Conservation (phyloP, 2,888 invertebrate species). For the Aspidapion aeneum region DNA sequence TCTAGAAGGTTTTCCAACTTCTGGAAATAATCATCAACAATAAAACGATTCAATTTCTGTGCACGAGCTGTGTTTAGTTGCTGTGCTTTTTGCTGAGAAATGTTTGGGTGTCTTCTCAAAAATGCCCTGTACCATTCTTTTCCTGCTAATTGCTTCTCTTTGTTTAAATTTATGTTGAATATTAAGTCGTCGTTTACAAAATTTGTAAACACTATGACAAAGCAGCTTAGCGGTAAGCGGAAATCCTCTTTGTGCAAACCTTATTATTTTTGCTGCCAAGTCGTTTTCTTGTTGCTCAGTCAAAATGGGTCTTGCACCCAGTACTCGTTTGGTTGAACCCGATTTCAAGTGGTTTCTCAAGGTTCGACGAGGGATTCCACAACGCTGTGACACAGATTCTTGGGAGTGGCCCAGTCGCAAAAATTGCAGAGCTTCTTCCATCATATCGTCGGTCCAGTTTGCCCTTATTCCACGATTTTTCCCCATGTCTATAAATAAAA, state of each 20-base stretch:
- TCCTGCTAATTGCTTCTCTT: conserved; percentile 17
- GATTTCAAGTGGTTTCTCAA: neutral
- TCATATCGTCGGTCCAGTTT: neutral
- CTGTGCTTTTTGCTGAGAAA: conserved; percentile 24
- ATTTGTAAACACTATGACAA: conserved; percentile 17
- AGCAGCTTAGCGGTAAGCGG: conserved; percentile 18
- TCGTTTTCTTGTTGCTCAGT: neutral
- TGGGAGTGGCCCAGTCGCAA: neutral
- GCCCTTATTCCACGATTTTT: neutral
- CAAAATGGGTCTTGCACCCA: neutral
- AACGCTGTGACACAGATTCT: neutral
- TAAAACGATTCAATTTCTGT: no score
- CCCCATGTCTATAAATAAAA: neutral
- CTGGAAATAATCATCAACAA: conserved; percentile 28
- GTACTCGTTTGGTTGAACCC: neutral
- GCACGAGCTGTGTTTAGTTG: conserved; percentile 29
- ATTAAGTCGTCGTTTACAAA: conserved; percentile 11
- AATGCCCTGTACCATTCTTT: conserved; percentile 22
- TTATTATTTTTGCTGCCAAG: neutral
- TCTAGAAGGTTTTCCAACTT: conserved; percentile 27
- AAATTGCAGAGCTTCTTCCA: neutral
- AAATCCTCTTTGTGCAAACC: conserved; percentile 14
- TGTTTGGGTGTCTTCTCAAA: neutral
- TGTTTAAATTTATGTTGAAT: conserved; percentile 16
- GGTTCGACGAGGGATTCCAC: neutral